Conservation (phyloP, 2,888 invertebrate species). For the Crioceris asparagi region DNA sequence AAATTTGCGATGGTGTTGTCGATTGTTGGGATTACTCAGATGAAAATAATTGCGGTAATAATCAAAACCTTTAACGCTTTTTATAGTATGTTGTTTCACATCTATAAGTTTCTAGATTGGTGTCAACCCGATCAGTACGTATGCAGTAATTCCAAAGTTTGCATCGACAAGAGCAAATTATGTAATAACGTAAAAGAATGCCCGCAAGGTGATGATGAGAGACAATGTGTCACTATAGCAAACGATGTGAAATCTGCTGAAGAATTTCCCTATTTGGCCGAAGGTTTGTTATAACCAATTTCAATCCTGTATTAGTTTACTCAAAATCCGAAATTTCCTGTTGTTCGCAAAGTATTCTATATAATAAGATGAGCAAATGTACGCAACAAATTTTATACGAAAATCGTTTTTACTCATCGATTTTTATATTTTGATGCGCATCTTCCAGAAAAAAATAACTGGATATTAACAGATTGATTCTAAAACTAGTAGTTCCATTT, state of each 20-base stretch:
- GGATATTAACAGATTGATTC: no score
- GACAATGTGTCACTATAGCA: constrained; percentile 58
- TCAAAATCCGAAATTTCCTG: no score
- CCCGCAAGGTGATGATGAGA: constrained; percentile 65
- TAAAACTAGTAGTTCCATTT: no score
- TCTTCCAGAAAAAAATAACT: no score
- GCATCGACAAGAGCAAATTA: constrained; percentile 52
- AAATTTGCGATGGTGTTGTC: constrained; percentile 68
- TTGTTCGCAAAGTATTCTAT: no score
- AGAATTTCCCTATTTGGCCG: constrained; percentile 49
- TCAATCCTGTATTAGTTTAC: no score
- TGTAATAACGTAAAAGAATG: constrained; percentile 64
- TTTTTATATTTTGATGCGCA: no score
- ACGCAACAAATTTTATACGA: no score
- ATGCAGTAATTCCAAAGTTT: constrained; percentile 60
- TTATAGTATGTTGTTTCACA: not conserved
- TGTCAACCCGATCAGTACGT: constrained; percentile 61
- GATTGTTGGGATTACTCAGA: constrained; percentile 76
- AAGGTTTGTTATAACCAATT: constrained; percentile 44
- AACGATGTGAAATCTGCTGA: constrained; percentile 45
- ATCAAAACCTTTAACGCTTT: not conserved
- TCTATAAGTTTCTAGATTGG: constrained; percentile 52
- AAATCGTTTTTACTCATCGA: no score
- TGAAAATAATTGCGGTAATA: constrained; percentile 68
- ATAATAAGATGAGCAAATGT: no score